A percentile compares a stretch with the other conserved stretches of the same genome.
Evolutionary conservation across 2,113 vertebrate species (phyloP).

Genomic region (Tragulus kanchil): DNA sequence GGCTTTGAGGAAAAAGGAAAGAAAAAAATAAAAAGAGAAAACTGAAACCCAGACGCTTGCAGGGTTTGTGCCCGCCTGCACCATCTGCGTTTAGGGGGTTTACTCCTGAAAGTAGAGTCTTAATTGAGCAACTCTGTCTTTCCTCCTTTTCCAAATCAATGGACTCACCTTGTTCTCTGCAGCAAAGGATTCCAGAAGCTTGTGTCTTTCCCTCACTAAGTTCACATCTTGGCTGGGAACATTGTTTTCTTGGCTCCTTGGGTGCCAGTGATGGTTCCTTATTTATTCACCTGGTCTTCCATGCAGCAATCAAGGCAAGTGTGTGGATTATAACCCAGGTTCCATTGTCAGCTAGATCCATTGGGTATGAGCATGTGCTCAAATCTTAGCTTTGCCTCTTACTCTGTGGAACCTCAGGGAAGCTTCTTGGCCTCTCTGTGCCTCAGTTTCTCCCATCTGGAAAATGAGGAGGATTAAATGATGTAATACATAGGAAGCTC

Average conservation of each 20-base stretch:
- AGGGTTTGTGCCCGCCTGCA: slow-evolving; percentile 71
- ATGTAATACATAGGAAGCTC: neutral
- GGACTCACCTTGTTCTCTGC: neutral
- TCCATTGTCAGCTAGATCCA: rapidly evolving
- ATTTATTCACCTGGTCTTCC: too few species aligned
- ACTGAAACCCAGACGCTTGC: slow-evolving; percentile 31
- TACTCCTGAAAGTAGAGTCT: slow-evolving; percentile 78
- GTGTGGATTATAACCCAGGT: neutral
- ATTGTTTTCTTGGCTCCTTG: neutral
- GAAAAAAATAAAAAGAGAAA: neutral
- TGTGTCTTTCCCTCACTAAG: neutral
- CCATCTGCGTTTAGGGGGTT: slow-evolving; percentile 76
- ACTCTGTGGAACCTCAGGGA: neutral
- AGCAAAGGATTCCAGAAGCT: rapidly evolving
- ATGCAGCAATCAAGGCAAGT: rapidly evolving
- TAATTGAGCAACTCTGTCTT: slow-evolving; percentile 64
- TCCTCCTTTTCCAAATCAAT: neutral
- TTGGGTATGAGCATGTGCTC: neutral
- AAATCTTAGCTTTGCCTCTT: neutral
- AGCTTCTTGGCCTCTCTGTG: neutral
- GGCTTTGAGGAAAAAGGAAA: slow-evolving; percentile 63
- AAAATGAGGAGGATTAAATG: slow-evolving; percentile 8
- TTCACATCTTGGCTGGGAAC: neutral
- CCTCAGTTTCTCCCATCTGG: neutral
- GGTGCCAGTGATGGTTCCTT: neutral